phyloP scores from a whole-genome alignment of 1,140 invertebrate genomes.

The Xylocopa sonorina region DNA sequence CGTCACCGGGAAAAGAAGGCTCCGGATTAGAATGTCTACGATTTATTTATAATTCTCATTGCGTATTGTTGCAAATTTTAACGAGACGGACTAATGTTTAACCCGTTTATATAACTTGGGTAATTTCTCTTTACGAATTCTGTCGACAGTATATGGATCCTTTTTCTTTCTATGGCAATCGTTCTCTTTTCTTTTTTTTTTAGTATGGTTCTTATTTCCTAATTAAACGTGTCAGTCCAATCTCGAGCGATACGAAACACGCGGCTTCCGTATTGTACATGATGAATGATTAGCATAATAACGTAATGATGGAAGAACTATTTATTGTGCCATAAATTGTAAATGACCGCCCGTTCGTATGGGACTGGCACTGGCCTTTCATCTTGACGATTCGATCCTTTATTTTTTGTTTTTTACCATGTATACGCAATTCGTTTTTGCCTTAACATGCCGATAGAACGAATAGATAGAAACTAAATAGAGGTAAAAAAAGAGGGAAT shows the following conservation, averaged over 20 bases:
- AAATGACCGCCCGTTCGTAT: constrained; percentile 49
- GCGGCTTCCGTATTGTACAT: constrained; percentile 48
- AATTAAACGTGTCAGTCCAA: constrained; percentile 51
- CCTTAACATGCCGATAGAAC: constrained; percentile 33
- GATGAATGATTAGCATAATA: constrained; percentile 58
- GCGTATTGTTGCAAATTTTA: constrained; percentile 19
- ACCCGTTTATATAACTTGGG: constrained; percentile 5
- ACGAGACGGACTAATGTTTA: constrained; percentile 25
- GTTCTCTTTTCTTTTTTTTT: constrained; percentile 23
- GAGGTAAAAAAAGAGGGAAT: constrained; percentile 47
- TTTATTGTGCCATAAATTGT: constrained; percentile 74
- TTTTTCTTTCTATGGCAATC: constrained; percentile 8
- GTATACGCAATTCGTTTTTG: constrained; percentile 40
- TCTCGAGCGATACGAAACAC: constrained; percentile 38
- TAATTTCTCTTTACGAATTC: constrained; percentile 6
- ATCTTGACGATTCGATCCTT: constrained; percentile 39
- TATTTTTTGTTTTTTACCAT: too few species aligned
- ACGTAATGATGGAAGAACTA: constrained; percentile 55
- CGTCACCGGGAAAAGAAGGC: background rate
- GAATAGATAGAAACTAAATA: constrained; percentile 52
- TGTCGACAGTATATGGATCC: constrained; percentile 11
- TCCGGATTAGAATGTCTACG: background rate
- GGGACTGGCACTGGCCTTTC: constrained; percentile 57
- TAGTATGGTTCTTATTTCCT: constrained; percentile 39
- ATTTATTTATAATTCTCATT: constrained; percentile 34